phyloP scores from a whole-genome alignment of 2,797 vertebrate species.

The Macropodus opercularis region DNA sequence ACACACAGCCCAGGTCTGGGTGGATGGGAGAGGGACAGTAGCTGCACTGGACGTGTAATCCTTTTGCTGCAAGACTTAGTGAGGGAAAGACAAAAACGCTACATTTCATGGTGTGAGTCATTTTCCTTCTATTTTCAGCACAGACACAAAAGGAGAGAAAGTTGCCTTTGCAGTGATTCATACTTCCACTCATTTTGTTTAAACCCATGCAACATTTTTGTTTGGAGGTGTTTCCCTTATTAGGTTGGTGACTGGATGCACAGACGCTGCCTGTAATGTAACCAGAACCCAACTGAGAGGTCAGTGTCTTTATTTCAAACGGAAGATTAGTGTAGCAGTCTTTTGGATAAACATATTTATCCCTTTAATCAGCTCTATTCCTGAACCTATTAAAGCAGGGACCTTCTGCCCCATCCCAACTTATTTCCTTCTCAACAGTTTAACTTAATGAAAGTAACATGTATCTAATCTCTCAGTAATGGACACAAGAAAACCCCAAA shows the following conservation, averaged over 20 bases:
- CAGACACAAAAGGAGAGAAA: too few relatives aligned
- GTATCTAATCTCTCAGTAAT: slow-evolving; percentile 55
- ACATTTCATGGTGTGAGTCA: too few relatives aligned
- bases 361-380: slow-evolving; percentile 68
- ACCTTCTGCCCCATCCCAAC: slow-evolving; percentile 16
- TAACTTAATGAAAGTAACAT: slow-evolving; percentile 55
- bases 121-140: neutral
- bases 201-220: neutral
- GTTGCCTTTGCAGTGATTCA: neutral
- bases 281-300: slow-evolving; percentile 21
- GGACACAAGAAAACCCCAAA: slow-evolving; percentile 21
- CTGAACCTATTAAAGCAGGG: slow-evolving; percentile 66
- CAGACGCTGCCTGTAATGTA: neutral
- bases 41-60: neutral
- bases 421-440: slow-evolving; percentile 52
- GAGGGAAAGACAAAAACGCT: neutral
- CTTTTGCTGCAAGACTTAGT: neutral
- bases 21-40: slow-evolving; percentile 1
- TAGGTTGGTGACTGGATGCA: neutral
- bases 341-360: slow-evolving; percentile 62
- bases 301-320: slow-evolving; percentile 23
- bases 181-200: neutral
- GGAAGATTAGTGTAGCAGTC: slow-evolving; percentile 58
- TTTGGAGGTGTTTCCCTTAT: slow-evolving; percentile 8
- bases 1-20: neutral